Evolutionary conservation across 2,797 vertebrate species (phyloP), one percentile per base, ranked within the genome.

Genomic region (Gymnoscopelus braueri): DNA sequence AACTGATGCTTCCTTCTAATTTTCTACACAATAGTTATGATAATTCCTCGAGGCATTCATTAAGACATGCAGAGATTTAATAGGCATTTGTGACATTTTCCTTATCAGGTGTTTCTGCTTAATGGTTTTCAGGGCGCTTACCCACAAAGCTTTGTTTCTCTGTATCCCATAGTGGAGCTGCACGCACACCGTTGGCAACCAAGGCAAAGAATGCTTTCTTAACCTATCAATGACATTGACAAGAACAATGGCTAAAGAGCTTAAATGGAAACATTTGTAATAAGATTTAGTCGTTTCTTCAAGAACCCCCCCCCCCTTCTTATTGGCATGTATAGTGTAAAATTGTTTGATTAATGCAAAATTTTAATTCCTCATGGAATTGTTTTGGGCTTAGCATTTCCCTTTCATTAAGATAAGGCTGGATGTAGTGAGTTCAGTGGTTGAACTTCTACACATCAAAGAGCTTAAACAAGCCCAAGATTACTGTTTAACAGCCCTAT

Each of bases 131-230:
- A 2, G 3, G 35, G 3, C 74, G 84, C 98, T 95, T 91, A 98
- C 98, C 98, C 91, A 99, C 97, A 94, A 99, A 99, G 91, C 96
- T 98, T 85, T 99, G 98, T 78, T 96, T 97, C 92, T 98, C 98
- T 55, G 96, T 97, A 87, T 99, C 97, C 98, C 98, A 99, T 61
- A 99, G 92, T 0, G 98, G 97, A 72, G 98, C 98, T 72, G 98
- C 98, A 72, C 98, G 94, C 32, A 99, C 98, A 63, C 98, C 97
- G 11, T 99, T 99, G 75, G 96, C 96, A 59, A 99, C 98, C 91
- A 99, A 93, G 67, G 98, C 97, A 82, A 98, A 99, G 89, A 99
- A 99, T 0, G 98, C 98, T 92, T 99, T 99, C 89, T 99, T 99
- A 26, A 99, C 98, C 97, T 99, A 89, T 5, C 51, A 67, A 35